Percentiles rank a stretch among this genome's conserved stretches.
Evolutionary conservation across 1,140 invertebrate species (phyloP).

Genomic region (Drosophila equinoxialis): DNA sequence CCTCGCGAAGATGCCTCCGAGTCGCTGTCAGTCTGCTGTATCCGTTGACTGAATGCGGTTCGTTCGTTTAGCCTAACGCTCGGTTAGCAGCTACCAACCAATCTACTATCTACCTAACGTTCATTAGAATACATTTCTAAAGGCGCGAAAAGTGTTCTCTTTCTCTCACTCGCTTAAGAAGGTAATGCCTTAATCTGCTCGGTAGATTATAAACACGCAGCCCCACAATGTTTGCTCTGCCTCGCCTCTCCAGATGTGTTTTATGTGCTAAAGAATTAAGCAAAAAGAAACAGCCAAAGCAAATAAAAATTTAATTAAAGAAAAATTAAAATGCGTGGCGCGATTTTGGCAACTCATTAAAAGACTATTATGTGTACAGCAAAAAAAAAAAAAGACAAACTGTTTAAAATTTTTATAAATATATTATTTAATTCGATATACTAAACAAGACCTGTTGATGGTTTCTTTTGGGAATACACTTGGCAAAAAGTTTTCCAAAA

Average conservation of each 20-base stretch:
- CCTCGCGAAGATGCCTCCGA: conserved; percentile 65
- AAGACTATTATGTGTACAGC: conserved; percentile 31
- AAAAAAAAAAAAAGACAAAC: conserved; percentile 12
- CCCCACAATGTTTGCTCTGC: conserved; percentile 31
- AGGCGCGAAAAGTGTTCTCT: conserved; percentile 39
- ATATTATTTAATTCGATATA: conserved; percentile 7
- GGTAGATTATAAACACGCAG: conserved; percentile 35
- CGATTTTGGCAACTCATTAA: conserved; percentile 41
- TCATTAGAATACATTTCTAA: conserved; percentile 2
- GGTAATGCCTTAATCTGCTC: conserved; percentile 49
- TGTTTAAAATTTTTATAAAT: conserved; percentile 4
- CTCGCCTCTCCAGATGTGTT: conserved; percentile 49
- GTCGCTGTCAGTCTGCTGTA: conserved; percentile 60
- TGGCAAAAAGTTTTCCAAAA: background rate
- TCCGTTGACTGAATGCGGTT: conserved; percentile 64
- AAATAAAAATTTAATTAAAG: conserved; percentile 9
- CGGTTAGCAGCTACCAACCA: conserved; percentile 1
- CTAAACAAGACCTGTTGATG: conserved; percentile 38
- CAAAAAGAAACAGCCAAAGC: conserved; percentile 4
- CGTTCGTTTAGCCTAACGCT: conserved; percentile 18
- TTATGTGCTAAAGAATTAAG: conserved; percentile 33
- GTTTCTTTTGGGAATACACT: conserved; percentile 11
- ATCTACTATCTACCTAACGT: background rate
- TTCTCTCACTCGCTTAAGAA: conserved; percentile 28
- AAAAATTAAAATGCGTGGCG: conserved; percentile 33